Percentiles rank a stretch among this genome's conserved stretches.
Conservation (phyloP, 1,140 invertebrate genomes). For the Grapholita molesta region DNA sequence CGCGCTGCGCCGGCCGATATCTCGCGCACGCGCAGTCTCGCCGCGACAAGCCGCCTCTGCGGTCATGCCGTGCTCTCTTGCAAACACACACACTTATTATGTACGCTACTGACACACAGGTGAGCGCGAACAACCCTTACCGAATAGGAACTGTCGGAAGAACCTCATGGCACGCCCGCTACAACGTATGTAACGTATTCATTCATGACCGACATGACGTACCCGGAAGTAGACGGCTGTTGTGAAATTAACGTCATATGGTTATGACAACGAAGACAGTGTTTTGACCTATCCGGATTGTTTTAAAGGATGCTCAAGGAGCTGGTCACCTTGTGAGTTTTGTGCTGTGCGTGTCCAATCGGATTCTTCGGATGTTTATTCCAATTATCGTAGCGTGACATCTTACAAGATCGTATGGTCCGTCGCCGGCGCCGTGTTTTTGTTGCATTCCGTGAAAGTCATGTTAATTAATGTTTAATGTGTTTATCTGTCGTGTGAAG, state of each 20-base stretch:
- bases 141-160: not conserved
- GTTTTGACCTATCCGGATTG: conserved; percentile 23
- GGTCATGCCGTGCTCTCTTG: conserved; percentile 50
- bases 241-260: conserved; percentile 64
- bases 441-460: conserved; percentile 44
- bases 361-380: not conserved
- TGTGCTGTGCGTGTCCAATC: not conserved
- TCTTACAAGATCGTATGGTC: not conserved
- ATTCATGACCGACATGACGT: conserved; percentile 63
- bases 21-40: conserved; percentile 47
- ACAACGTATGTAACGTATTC: conserved; percentile 48
- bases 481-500: conserved; percentile 37
- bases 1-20: conserved; percentile 46
- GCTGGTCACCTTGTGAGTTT: not conserved
- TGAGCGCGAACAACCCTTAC: conserved; percentile 49
- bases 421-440: conserved; percentile 19
- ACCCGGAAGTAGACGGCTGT: conserved; percentile 70
- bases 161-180: conserved; percentile 28
- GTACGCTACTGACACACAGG: conserved; percentile 72
- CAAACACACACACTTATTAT: conserved; percentile 54
- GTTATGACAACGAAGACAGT: conserved; percentile 66
- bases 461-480: conserved; percentile 43
- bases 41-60: conserved; percentile 48
- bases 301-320: conserved; percentile 2
- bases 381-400: not conserved